Evolutionary conservation across 2,113 vertebrate species (phyloP).

Genomic region (Caracal caracal): DNA sequence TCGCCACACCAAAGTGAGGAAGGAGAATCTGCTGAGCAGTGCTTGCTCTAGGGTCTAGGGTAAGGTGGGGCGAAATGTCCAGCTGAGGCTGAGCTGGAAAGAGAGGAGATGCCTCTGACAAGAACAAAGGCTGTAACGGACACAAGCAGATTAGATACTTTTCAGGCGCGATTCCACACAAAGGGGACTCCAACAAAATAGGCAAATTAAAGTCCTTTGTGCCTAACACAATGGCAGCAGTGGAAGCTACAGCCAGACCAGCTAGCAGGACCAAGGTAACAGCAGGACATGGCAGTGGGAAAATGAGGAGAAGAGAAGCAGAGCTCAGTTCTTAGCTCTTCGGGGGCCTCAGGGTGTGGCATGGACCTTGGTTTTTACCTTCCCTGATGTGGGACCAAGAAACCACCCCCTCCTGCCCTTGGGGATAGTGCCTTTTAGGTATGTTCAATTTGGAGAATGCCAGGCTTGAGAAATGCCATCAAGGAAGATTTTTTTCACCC

Average conservation of each 20-base stretch:
- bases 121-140: slow-evolving; percentile 33
- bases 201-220: slow-evolving; percentile 61
- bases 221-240: slow-evolving; percentile 38
- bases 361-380: neutral
- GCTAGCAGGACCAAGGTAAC: neutral
- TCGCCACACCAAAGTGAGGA: neutral
- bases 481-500: neutral
- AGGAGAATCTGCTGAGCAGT: slow-evolving; percentile 29
- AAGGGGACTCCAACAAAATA: slow-evolving; percentile 45
- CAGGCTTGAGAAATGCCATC: slow-evolving; percentile 33
- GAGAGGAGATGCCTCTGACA: neutral
- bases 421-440: neutral
- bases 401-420: neutral
- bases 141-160: neutral
- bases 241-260: neutral
- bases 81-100: slow-evolving; percentile 11
- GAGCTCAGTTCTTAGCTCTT: neutral
- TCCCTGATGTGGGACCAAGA: neutral
- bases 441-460: neutral
- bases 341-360: neutral
- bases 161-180: slow-evolving; percentile 45
- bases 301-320: neutral
- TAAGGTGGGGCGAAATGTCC: neutral
- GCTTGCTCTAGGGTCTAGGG: neutral
- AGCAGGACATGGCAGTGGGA: neutral